Evolutionary conservation across 2,797 vertebrate species (phyloP).

Genomic region (Bryconaethiops microstoma): DNA sequence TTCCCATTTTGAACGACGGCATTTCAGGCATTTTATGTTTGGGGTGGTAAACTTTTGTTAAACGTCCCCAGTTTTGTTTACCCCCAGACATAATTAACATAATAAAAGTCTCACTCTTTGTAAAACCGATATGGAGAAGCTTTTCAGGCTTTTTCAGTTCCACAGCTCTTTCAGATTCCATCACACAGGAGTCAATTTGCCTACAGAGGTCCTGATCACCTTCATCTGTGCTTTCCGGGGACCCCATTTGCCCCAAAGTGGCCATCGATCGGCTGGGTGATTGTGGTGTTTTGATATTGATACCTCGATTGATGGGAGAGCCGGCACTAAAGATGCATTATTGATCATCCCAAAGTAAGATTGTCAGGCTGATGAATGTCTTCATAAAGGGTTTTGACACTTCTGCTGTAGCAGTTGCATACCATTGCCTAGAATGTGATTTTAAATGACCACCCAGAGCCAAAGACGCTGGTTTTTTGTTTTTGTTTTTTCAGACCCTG

Average conservation of each 20-base stretch:
- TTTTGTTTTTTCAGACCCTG: not conserved
- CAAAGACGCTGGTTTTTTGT: not conserved
- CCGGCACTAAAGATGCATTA: conserved; percentile 71
- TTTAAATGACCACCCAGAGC: conserved; percentile 21
- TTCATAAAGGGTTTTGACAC: conserved; percentile 48
- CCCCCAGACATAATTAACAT: not conserved
- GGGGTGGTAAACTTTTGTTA: not conserved
- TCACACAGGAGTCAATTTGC: conserved; percentile 31
- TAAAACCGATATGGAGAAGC: conserved; percentile 21
- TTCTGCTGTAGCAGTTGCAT: conserved; percentile 34
- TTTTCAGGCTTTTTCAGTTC: conserved; percentile 76
- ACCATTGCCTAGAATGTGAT: conserved; percentile 1
- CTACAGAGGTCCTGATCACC: conserved; percentile 67
- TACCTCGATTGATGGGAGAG: conserved; percentile 80
- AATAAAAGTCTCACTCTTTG: not conserved
- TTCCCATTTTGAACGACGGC: not conserved
- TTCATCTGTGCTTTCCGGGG: conserved; percentile 76
- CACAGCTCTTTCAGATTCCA: conserved; percentile 75
- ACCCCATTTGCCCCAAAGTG: conserved; percentile 71
- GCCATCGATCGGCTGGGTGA: conserved; percentile 81
- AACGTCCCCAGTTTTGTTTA: not conserved
- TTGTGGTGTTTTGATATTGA: conserved; percentile 82
- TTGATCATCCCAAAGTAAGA: conserved; percentile 75
- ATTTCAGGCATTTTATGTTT: not conserved
- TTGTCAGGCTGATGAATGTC: conserved; percentile 68